Base-by-base conservation (phyloP, 92 coral and sea anemone species). In the Zoanthus sociatus region DNA sequence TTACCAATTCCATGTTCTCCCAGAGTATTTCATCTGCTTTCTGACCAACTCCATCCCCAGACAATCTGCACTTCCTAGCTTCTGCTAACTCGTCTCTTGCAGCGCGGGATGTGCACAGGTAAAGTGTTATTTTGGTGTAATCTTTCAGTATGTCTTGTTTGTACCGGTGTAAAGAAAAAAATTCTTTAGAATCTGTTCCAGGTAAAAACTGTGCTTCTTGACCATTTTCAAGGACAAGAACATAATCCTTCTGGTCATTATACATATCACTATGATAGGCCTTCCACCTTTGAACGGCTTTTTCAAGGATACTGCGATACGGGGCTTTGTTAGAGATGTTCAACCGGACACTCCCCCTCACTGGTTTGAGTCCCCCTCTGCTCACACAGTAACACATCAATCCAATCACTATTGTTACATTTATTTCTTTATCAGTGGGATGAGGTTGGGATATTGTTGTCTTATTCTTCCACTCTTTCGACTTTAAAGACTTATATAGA, bases 171-270 rank as follows among this genome's bases (percentile, higher is more conserved):
- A 88, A 61, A 18, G 79, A 51, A 72, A 88, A 87, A 79, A 88
- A 88, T 55, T 79, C 81, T 88, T 79, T 32, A 75, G 54, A 74
- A 73, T 70, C 33, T 50, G 87, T 79, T 37, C 87, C 87, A 56
- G 77, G 87, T 42, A 88, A 85, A 73, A 88, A 88, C 76, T 55
- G 55, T 30, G 87, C 90, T 33, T 88, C 87, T 82, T 88, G 67
- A 63, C 87, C 66, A 81, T 87, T 56, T 56, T 88, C 87, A 37
- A 88, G 76, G 26, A 88, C 67, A 55, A 88, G 82, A 78, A 81
- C 45, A 72, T 88, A 88, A 79, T 88, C 87, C 55, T 88, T 83
- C 37, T 81, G 82, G 51, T 79, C 87, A 17, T 81, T 54, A 48
- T 42, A 88, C 67, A 55, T 51, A 73, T 88, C 87, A 45, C 87